Evolutionary conservation across 2,113 vertebrate genomes (phyloP).

Genomic region (Lonchura striata): DNA sequence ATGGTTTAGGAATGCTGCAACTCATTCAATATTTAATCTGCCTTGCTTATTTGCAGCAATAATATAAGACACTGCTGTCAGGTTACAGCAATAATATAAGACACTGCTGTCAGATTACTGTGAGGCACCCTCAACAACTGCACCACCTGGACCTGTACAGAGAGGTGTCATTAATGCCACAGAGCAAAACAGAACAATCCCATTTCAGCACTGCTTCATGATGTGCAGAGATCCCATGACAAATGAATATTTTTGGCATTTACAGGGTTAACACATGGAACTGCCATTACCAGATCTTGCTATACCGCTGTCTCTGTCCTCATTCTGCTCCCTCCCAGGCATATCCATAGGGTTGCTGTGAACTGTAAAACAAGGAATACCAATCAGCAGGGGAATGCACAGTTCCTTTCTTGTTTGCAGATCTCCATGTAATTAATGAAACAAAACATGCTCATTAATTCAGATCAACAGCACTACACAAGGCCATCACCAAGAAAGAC

Average conservation of each 20-base stretch:
- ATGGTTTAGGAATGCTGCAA: background rate
- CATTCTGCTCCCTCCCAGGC: conserved; percentile 88
- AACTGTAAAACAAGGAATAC: conserved; percentile 78
- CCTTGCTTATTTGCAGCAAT: background rate
- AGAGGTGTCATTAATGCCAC: background rate
- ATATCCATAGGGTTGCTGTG: conserved; percentile 99
- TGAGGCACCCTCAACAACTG: background rate
- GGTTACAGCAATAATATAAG: background rate
- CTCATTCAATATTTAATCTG: background rate
- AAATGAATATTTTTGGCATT: background rate
- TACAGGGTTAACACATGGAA: background rate
- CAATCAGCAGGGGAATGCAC: conserved; percentile 59
- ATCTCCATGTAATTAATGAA: conserved; percentile 65
- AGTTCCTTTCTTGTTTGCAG: conserved; percentile 8
- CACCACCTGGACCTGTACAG: fast-evolving
- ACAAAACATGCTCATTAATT: conserved; percentile 80
- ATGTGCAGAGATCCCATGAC: background rate
- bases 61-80: background rate
- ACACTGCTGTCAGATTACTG: background rate
- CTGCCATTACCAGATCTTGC: conserved; percentile 89
- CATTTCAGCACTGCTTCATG: background rate
- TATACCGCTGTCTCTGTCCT: conserved; percentile 96
- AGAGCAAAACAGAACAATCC: background rate
- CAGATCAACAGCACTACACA: conserved; percentile 68
- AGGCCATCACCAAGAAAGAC: conserved; percentile 76